Conservation (phyloP, 2,113 vertebrate genomes). For the Cavia porcellus region DNA sequence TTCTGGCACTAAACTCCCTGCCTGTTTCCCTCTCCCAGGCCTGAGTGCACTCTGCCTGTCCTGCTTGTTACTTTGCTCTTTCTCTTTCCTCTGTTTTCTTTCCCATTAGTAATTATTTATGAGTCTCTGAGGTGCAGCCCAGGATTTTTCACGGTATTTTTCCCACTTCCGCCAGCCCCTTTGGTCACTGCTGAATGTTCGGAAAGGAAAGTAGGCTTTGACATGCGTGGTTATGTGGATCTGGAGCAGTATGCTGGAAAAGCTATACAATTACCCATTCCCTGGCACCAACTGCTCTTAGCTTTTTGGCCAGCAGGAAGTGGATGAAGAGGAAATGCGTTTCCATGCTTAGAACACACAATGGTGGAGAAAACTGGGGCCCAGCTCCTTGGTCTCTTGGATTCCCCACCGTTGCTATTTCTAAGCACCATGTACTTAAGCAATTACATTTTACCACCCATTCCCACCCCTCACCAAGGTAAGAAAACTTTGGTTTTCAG, state of each 20-base stretch:
- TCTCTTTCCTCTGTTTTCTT: constrained; percentile 79
- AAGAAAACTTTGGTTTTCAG: neutral
- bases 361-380: constrained; percentile 50
- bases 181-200: constrained; percentile 72
- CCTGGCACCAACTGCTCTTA: constrained; percentile 61
- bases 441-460: neutral
- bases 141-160: constrained; percentile 78
- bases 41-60: constrained; percentile 57
- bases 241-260: constrained; percentile 77
- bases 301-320: constrained; percentile 61
- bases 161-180: constrained; percentile 73
- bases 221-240: constrained; percentile 57
- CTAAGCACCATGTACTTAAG: neutral
- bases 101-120: constrained; percentile 83
- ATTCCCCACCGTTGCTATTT: constrained; percentile 14
- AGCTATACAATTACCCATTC: constrained; percentile 73
- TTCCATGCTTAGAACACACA: constrained; percentile 69
- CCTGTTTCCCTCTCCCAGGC: constrained; percentile 51
- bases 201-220: constrained; percentile 65
- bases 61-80: constrained; percentile 68
- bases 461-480: neutral
- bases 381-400: constrained; percentile 63
- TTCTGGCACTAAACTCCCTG: constrained; percentile 39
- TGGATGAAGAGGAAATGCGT: constrained; percentile 72
- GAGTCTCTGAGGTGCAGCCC: constrained; percentile 80